A percentile compares a stretch with the other conserved stretches of the same genome.
Evolutionary conservation across 2,113 vertebrate genomes (phyloP).

Genomic region (Accipiter cooperii): DNA sequence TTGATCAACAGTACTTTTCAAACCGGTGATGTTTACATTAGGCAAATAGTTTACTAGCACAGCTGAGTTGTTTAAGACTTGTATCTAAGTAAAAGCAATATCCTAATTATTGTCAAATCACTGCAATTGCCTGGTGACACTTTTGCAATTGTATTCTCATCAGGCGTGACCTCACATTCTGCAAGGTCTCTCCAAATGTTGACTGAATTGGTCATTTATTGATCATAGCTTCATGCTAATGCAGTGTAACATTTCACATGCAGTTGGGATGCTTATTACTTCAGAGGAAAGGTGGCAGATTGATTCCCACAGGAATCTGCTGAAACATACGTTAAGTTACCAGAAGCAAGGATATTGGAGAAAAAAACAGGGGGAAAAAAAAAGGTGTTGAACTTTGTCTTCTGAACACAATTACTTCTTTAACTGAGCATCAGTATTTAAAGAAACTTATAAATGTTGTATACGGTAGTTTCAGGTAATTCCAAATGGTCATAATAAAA

Average conservation of each 20-base stretch:
- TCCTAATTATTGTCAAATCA: slow-evolving; percentile 31
- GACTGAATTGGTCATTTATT: slow-evolving; percentile 54
- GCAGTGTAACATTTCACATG: slow-evolving; percentile 41
- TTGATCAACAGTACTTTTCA: background rate
- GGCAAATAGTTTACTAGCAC: background rate
- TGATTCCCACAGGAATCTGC: background rate
- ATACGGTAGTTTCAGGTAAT: background rate
- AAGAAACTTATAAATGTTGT: background rate
- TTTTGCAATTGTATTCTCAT: slow-evolving; percentile 40
- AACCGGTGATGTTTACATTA: background rate
- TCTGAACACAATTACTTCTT: background rate
- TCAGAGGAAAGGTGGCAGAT: slow-evolving; percentile 3
- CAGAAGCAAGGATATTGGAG: background rate
- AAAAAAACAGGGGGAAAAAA: rapidly evolving
- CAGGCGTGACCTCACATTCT: slow-evolving; percentile 51
- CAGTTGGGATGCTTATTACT: slow-evolving; percentile 44
- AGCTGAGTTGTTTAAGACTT: background rate
- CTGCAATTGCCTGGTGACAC: slow-evolving; percentile 7
- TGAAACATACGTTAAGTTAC: background rate
- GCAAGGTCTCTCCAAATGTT: slow-evolving; percentile 27
- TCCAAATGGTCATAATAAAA: background rate
- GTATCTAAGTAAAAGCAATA: background rate
- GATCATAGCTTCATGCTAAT: slow-evolving; percentile 49
- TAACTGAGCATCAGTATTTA: background rate
- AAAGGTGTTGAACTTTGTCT: background rate